Base-by-base conservation (phyloP, 2,113 vertebrate species). In the Stercorarius parasiticus region DNA sequence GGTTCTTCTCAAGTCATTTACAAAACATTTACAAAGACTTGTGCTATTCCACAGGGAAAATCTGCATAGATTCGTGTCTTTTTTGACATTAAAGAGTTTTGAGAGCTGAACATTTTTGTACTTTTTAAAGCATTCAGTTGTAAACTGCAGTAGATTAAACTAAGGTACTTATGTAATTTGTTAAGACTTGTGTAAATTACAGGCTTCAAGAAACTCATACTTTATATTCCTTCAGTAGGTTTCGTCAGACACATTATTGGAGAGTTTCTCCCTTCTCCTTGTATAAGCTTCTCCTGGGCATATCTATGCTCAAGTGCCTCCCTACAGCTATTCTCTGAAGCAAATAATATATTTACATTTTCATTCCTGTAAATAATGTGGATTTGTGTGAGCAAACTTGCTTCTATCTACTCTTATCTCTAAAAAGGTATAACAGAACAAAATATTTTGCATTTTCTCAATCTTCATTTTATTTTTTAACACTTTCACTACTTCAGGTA, bases 61-160 rank as follows among this genome's bases (percentile, higher is more conserved):
- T 82, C 50, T 90, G 73, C 65, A 90, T 71, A 90, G 5, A 71
- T 95, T 95, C 95, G 73, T 79, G 58, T 93, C 30, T 88, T 70
- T 97, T 97, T 97, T 97, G 90, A 95, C 20, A 30, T 86, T 92
- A 91, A 97, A 87, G 22, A 80, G 38, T 91, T 97, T 88, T 95
- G 69, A 93, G 92, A 95, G 52, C 32, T 77, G 69, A 92, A 71
- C 52, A 42, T 84, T 92, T 92, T 50, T 83, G 34, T 73, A n/a
- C 10, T 19, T 96, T 97, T 91, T 55, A 73, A 96, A 86, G 58
- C 62, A 83, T 81, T 92, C 71, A 66, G 23, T 92, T 83, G 86
- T 69, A 88, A 92, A 91, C 67, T 49, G 59, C 30, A 53, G 29
- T 80, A 96, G 58, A 85, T 96, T 95, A 90, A 87, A 79, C 61